These are phyloP conservation scores for Schlechtendalia chinensis DNA, from an alignment of 1,140 invertebrate species.

Conservation along the genomic window DNA sequence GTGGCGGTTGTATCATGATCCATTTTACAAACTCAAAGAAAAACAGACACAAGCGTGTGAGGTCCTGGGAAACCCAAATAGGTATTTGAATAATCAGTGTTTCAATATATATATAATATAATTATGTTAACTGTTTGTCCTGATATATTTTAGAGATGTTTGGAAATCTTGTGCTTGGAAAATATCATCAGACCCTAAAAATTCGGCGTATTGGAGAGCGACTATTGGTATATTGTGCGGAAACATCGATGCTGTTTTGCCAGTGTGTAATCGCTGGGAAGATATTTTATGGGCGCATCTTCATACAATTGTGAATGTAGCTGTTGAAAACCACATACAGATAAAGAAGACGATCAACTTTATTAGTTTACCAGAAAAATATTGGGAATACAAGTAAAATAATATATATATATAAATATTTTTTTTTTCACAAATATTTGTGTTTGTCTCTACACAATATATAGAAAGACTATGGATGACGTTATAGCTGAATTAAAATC, in stretches of 20 bases:
- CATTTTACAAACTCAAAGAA: slow-evolving; percentile 63
- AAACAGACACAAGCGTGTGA: slow-evolving; percentile 49
- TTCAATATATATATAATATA: no score
- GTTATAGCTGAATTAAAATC: slow-evolving; percentile 67
- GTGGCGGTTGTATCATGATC: slow-evolving; percentile 81
- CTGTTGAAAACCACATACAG: slow-evolving; percentile 75
- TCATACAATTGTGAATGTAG: slow-evolving; percentile 76
- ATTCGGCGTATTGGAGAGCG: slow-evolving; percentile 58
- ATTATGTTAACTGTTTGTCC: background rate
- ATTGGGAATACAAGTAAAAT: slow-evolving; percentile 72
- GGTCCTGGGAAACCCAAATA: slow-evolving; percentile 77
- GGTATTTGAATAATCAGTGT: slow-evolving; percentile 52
- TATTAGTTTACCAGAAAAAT: slow-evolving; percentile 69
- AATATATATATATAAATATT: background rate
- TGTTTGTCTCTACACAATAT: background rate
- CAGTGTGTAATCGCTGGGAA: slow-evolving; percentile 78
- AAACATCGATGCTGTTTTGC: slow-evolving; percentile 71
- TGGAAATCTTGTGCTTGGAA: slow-evolving; percentile 86
- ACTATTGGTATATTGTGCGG: slow-evolving; percentile 81
- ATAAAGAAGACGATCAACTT: slow-evolving; percentile 61
- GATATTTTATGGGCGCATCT: slow-evolving; percentile 89
- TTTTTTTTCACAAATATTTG: background rate
- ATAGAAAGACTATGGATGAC: slow-evolving; percentile 67
- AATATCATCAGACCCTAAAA: slow-evolving; percentile 63
- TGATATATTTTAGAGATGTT: slow-evolving; percentile 66